These are phyloP conservation scores for Ylistrum balloti DNA, from an alignment of 1,140 invertebrate species.

Conservation along the genomic window DNA sequence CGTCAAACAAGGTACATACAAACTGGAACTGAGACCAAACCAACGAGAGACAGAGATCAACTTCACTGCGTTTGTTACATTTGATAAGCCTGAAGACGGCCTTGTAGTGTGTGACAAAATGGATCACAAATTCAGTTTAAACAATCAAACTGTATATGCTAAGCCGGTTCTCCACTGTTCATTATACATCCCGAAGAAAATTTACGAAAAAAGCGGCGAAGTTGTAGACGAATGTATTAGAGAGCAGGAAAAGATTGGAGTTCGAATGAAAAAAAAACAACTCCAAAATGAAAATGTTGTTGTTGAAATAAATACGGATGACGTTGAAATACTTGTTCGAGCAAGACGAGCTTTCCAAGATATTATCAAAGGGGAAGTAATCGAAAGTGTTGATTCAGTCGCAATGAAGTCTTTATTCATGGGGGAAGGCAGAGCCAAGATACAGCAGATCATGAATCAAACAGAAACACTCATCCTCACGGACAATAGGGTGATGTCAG, in stretches of 20 bases:
- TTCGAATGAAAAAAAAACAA: constrained; percentile 42
- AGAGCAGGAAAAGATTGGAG: constrained; percentile 41
- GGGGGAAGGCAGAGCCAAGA: constrained; percentile 58
- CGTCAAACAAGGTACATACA: constrained; percentile 50
- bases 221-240: constrained; percentile 57
- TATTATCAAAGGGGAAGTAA: constrained; percentile 64
- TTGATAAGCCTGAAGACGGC: constrained; percentile 67
- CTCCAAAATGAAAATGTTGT: constrained; percentile 59
- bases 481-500: constrained; percentile 64
- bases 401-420: constrained; percentile 61
- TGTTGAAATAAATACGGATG: constrained; percentile 63
- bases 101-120: constrained; percentile 57
- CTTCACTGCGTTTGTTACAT: constrained; percentile 62
- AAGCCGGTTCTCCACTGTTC: constrained; percentile 60
- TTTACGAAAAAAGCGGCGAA: constrained; percentile 58
- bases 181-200: constrained; percentile 57
- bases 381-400: constrained; percentile 57
- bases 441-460: constrained; percentile 62
- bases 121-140: constrained; percentile 45
- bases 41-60: constrained; percentile 48
- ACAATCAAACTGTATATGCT: constrained; percentile 56
- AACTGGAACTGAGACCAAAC: constrained; percentile 51
- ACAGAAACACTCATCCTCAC: constrained; percentile 62
- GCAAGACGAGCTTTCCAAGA: constrained; percentile 61
- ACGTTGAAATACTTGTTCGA: constrained; percentile 54